Conservation (phyloP, 2,888 invertebrate species). For the Mesopsocus fuscifrons region DNA sequence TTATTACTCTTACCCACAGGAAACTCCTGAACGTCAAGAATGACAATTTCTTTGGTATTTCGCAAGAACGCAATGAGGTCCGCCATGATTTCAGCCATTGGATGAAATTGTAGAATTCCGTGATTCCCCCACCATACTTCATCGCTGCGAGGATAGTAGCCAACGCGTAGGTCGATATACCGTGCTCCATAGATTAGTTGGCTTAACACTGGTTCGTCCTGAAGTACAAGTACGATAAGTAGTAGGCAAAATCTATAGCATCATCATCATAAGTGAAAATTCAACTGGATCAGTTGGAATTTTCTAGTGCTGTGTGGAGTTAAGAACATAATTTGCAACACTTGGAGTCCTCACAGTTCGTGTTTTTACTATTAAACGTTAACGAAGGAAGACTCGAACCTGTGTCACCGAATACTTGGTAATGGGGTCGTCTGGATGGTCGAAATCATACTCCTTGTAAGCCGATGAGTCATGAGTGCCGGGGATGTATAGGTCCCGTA, state of each 20-base stretch:
- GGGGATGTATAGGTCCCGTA: slow-evolving; percentile 40
- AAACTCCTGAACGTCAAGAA: slow-evolving; percentile 38
- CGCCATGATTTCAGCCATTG: slow-evolving; percentile 28
- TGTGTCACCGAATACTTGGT: slow-evolving; percentile 32
- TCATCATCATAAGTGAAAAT: no score
- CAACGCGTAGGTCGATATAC: slow-evolving; percentile 38
- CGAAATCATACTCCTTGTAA: slow-evolving; percentile 23
- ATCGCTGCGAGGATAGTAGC: slow-evolving; percentile 25
- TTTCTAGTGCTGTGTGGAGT: no score
- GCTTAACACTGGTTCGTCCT: slow-evolving; percentile 35
- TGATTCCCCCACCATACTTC: slow-evolving; percentile 32
- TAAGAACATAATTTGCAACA: no score
- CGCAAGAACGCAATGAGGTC: slow-evolving; percentile 33
- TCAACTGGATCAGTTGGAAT: no score
- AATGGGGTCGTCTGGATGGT: slow-evolving; percentile 22
- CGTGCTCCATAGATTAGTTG: slow-evolving; percentile 40
- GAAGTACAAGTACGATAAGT: slow-evolving; percentile 12
- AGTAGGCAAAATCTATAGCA: not conserved
- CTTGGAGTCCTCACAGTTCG: no score
- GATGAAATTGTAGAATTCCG: slow-evolving; percentile 29
- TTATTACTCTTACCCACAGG: slow-evolving; percentile 35
- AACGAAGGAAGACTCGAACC: no score
- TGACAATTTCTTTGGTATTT: slow-evolving; percentile 36
- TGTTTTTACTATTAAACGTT: no score
- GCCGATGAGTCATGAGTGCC: slow-evolving; percentile 52